A percentile compares a stretch with the other conserved stretches of the same genome.
phyloP scores from a whole-genome alignment of 2,113 vertebrate genomes.

The Hippopotamus amphibius region DNA sequence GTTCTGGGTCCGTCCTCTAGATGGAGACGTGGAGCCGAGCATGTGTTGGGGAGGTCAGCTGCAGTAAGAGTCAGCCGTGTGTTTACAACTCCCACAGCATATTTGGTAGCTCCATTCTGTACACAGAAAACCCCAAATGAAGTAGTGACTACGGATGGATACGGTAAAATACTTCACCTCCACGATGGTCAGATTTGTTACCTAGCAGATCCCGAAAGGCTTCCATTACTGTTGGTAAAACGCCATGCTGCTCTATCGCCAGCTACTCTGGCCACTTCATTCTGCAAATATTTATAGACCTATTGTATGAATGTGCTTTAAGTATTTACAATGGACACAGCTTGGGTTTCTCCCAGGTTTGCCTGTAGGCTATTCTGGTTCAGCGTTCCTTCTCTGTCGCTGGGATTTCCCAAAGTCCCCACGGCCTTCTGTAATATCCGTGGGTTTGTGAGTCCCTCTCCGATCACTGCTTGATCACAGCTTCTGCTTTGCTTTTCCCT shows the following conservation, averaged over 20 bases:
- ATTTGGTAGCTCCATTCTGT: background rate
- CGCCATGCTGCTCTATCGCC: background rate
- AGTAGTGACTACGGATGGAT: background rate
- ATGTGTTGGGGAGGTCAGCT: background rate
- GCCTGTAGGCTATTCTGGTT: background rate
- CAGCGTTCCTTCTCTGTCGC: background rate
- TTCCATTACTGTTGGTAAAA: background rate
- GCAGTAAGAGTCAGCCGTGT: background rate
- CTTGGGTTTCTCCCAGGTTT: background rate
- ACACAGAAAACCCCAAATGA: background rate
- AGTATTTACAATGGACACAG: background rate
- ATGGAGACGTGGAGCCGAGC: constrained; percentile 54
- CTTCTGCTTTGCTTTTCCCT: background rate
- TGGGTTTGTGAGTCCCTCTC: background rate
- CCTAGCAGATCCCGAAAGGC: background rate
- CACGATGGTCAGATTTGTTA: background rate
- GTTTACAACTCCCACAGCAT: background rate
- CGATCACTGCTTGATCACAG: background rate
- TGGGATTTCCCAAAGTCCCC: background rate
- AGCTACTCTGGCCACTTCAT: background rate
- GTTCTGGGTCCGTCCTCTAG: constrained; percentile 55
- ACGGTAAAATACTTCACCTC: constrained; percentile 3
- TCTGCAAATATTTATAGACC: constrained; percentile 3
- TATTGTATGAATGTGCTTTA: background rate
- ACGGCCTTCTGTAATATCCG: background rate